phyloP scores from a whole-genome alignment of 2,113 vertebrate species.

The Ptilonorhynchus violaceus region DNA sequence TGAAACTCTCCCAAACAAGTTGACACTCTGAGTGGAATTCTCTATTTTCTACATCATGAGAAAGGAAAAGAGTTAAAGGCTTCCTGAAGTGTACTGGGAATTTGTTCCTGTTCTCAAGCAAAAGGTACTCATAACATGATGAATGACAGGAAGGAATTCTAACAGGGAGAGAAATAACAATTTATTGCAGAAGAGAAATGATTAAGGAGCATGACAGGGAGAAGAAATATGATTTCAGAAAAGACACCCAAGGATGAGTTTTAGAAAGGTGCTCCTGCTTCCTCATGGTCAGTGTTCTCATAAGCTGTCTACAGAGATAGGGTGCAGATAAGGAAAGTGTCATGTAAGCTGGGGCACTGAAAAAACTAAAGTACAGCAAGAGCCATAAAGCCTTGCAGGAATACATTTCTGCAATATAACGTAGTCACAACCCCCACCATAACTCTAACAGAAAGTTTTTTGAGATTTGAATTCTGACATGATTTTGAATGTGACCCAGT shows the following conservation, averaged over 20 bases:
- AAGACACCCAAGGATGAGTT: background rate
- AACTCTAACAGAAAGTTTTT: background rate
- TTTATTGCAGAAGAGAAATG: conserved; percentile 18
- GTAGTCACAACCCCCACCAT: background rate
- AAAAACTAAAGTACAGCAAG: background rate
- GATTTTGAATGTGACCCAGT: background rate
- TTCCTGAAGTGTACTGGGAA: background rate
- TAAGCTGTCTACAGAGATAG: background rate
- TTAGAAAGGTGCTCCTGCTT: conserved; percentile 19
- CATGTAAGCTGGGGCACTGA: background rate
- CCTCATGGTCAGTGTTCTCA: background rate
- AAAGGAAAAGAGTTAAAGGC: background rate
- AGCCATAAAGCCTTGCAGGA: background rate
- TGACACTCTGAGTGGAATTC: background rate
- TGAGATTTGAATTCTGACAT: background rate
- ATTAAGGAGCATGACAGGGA: background rate
- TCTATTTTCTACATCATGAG: background rate
- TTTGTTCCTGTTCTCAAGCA: conserved; percentile 3
- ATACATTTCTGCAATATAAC: background rate
- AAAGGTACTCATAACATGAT: conserved; percentile 1
- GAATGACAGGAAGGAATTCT: conserved; percentile 34
- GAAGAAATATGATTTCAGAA: conserved; percentile 42
- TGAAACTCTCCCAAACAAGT: background rate
- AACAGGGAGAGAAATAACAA: conserved; percentile 33
- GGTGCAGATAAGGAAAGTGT: background rate